phyloP scores from a whole-genome alignment of 2,888 invertebrate species.

The Thelaira solivaga region DNA sequence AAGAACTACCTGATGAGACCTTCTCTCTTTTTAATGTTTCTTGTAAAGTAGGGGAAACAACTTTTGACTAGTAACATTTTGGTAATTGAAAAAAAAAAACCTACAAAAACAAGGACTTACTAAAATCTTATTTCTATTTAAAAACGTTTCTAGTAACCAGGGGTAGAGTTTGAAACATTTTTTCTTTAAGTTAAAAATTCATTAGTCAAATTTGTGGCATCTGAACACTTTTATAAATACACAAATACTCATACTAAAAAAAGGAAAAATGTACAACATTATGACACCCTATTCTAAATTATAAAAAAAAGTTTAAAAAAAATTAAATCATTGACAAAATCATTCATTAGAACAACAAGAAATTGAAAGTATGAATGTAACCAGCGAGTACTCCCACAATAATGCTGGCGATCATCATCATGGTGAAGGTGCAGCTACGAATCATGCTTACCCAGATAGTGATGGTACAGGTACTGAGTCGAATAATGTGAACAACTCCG shows the following conservation, averaged over 20 bases:
- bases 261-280: conserved; percentile 10
- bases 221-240: background rate
- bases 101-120: background rate
- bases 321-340: conserved; percentile 23
- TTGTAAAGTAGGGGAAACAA: background rate
- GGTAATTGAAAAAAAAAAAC: background rate
- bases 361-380: conserved; percentile 48
- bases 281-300: conserved; percentile 24
- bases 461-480: conserved; percentile 12
- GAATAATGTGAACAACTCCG: background rate
- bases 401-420: conserved; percentile 18
- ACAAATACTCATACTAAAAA: background rate
- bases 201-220: too few species aligned
- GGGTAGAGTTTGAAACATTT: conserved; percentile 17
- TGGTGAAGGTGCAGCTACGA: conserved; percentile 32
- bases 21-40: background rate
- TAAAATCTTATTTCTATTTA: background rate
- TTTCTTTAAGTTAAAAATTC: background rate
- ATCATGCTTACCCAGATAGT: conserved; percentile 25
- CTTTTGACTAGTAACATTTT: background rate
- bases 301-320: conserved; percentile 8
- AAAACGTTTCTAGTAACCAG: background rate
- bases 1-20: background rate
- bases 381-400: conserved; percentile 27
- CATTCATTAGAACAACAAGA: conserved; percentile 54